Evolutionary conservation across 2,113 vertebrate species (phyloP).

Genomic region (Herpailurus yagouaroundi): DNA sequence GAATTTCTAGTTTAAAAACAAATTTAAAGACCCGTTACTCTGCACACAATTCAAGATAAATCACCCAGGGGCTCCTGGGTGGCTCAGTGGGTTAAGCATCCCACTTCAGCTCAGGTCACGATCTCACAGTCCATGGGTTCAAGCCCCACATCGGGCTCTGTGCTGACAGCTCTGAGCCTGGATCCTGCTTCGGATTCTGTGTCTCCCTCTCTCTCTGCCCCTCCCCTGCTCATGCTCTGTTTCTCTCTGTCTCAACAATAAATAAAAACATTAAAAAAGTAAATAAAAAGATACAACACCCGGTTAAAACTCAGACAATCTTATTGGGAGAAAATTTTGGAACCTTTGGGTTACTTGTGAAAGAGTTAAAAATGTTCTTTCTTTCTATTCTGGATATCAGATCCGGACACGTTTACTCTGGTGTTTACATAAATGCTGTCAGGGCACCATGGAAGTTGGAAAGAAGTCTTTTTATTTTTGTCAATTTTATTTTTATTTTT

Average conservation of each 20-base stretch:
- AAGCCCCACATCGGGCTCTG: no score
- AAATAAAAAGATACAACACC: not conserved
- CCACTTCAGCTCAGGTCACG: no score
- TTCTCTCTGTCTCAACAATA: no score
- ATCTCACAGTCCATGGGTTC: no score
- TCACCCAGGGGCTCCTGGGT: not conserved
- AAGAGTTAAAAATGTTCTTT: not conserved
- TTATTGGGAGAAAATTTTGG: not conserved
- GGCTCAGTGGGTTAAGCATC: no score
- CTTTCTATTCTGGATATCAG: not conserved
- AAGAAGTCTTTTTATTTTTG: not conserved
- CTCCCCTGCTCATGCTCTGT: no score
- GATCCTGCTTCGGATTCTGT: no score
- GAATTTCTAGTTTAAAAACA: slow-evolving; percentile 21
- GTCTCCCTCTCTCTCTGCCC: no score
- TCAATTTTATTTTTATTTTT: not conserved
- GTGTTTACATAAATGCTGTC: not conserved
- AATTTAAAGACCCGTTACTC: not conserved
- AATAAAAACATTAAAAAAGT: no score
- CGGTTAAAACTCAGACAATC: not conserved
- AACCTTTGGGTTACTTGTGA: not conserved
- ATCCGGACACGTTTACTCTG: not conserved
- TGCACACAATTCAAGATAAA: slow-evolving; percentile 1
- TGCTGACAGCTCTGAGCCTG: no score
- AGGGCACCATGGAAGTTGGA: not conserved